These are phyloP conservation scores for Luehdorfia chinensis DNA, from an alignment of 1,140 invertebrate genomes.

Conservation along the genomic window DNA sequence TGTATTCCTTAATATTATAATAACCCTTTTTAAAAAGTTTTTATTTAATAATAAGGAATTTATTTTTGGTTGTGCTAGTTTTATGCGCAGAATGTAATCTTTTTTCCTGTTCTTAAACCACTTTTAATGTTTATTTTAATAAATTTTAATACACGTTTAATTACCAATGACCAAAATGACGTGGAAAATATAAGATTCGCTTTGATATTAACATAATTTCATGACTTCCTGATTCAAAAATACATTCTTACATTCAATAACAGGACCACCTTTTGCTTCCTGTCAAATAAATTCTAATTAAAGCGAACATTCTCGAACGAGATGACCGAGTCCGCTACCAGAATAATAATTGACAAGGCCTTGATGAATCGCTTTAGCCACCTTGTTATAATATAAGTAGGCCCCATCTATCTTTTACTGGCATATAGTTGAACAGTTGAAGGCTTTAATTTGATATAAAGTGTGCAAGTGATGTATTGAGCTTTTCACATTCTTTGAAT, in stretches of 20 bases:
- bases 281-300: slow-evolving; percentile 73
- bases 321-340: slow-evolving; percentile 48
- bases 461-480: slow-evolving; percentile 60
- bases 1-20: too few relatives aligned
- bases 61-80: too few relatives aligned
- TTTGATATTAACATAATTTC: too few relatives aligned
- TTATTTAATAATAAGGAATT: too few relatives aligned
- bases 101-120: too few relatives aligned
- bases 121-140: too few relatives aligned
- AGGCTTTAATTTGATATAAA: slow-evolving; percentile 55
- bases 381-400: slow-evolving; percentile 65
- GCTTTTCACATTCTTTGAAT: slow-evolving; percentile 22
- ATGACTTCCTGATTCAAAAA: background rate
- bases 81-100: too few relatives aligned
- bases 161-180: too few relatives aligned
- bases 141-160: too few relatives aligned
- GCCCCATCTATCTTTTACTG: slow-evolving; percentile 59
- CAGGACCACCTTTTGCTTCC: slow-evolving; percentile 23
- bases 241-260: slow-evolving; percentile 2
- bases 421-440: slow-evolving; percentile 41
- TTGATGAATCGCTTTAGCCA: slow-evolving; percentile 63
- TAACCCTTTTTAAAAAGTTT: too few relatives aligned
- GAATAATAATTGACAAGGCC: slow-evolving; percentile 66
- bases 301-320: slow-evolving; percentile 43
- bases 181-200: too few relatives aligned